Evolutionary conservation across 2,888 invertebrate species (phyloP), one percentile per base, ranked within the genome.

Genomic region (Chloroclysta siterata): DNA sequence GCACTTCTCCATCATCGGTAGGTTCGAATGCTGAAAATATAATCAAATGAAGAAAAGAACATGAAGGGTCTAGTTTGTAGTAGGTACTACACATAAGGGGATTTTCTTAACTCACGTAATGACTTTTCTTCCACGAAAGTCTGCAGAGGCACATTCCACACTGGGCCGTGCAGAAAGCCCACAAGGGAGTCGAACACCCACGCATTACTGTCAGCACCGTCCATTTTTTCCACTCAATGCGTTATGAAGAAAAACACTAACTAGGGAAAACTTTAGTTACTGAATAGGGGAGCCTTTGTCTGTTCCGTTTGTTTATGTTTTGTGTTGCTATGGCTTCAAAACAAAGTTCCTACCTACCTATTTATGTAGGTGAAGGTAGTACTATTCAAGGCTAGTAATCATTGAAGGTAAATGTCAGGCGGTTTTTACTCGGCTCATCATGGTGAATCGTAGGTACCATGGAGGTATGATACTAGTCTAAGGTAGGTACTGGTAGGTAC

Each of bases 71-170:
- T 15, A 5, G 29, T 10, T 4, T 1, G 22, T 15, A 22, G 13
- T 14, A 28, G 4, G 8, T 51, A 11, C 10, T 51, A 11, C 10
- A 39, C 11, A 0, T 39, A 11, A 10, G 36, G 11, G 11, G 2
- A 8, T 39, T 39, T 11, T 11, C 11, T 2, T 39, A 39, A 80
- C 95, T 93, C 94, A 98, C 98, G 97, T 72, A 98, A 89, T 60
- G 98, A 98, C 87, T 98, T 97, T 80, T 98, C 97, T 88, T 98
- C 98, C 70, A 98, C 97, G 81, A 98, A 98, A 36, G 97, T 97
- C 79, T 97, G 95, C 57, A 98, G 90, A 0, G 98, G 98, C 13
- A 97, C 96, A 81, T 97, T 98, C 97, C 98, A 98, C 52, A 98
- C 95, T 0, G 98, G 98, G 2, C 98, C 98, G 84, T 98, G 97